Conservation (phyloP, 2,888 invertebrate species). For the Carpatolechia fugitivella region DNA sequence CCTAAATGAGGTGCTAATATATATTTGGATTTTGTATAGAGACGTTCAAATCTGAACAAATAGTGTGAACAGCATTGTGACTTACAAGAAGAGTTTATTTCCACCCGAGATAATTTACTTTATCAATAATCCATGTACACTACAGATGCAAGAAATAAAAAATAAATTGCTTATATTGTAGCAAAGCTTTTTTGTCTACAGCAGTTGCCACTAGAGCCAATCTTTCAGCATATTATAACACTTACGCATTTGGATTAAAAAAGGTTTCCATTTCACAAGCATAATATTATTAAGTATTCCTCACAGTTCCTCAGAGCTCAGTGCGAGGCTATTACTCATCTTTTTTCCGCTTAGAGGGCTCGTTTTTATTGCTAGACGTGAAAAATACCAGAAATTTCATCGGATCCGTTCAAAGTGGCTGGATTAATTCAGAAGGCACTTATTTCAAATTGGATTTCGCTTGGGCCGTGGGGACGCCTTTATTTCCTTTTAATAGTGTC, state of each 20-base stretch:
- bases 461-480: constrained; percentile 57
- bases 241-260: constrained; percentile 56
- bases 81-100: neutral
- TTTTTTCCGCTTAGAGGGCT: constrained; percentile 66
- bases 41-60: constrained; percentile 19
- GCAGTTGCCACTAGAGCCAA: constrained; percentile 1
- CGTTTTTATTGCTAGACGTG: constrained; percentile 77
- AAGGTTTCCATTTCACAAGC: constrained; percentile 61
- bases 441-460: constrained; percentile 78
- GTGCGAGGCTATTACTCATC: constrained; percentile 72
- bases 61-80: neutral
- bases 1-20: constrained; percentile 31
- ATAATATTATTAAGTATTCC: constrained; percentile 75
- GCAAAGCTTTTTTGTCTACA: neutral
- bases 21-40: constrained; percentile 10
- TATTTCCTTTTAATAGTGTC: constrained; percentile 68
- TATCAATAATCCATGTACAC: too few relatives aligned
- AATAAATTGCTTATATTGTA: too few relatives aligned
- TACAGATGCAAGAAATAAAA: too few relatives aligned
- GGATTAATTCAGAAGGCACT: constrained; percentile 79
- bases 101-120: too few relatives aligned
- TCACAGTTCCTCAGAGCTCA: constrained; percentile 64
- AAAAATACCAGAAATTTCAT: constrained; percentile 79
- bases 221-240: constrained; percentile 31
- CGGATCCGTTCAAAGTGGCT: constrained; percentile 71